Evolutionary conservation across 2,888 invertebrate genomes (phyloP).

Genomic region (Chironomus tentans): DNA sequence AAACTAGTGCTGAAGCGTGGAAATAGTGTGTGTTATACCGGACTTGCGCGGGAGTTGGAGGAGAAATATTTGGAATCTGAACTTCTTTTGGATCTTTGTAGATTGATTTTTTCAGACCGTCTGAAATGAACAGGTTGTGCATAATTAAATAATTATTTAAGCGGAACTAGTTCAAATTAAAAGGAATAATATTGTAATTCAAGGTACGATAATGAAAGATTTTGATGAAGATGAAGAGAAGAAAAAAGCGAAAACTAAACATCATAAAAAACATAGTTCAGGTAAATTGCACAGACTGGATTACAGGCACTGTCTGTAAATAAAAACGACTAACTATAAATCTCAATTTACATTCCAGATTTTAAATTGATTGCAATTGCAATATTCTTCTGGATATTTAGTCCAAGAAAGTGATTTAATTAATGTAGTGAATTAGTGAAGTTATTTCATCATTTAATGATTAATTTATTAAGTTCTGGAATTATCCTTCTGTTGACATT

Average conservation of each 20-base stretch:
- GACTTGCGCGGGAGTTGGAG: not conserved
- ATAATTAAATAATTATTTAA: not conserved
- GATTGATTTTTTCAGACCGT: not conserved
- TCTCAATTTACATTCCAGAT: not conserved
- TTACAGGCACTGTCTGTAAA: not conserved
- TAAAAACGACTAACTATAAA: not conserved
- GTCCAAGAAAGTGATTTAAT: not conserved
- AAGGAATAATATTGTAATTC: not conserved
- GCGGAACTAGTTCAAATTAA: not conserved
- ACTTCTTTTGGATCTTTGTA: not conserved
- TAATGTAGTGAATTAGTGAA: not conserved
- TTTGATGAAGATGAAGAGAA: slow-evolving; percentile 17
- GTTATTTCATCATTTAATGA: not conserved
- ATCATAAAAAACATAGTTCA: not conserved
- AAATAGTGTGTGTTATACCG: not conserved
- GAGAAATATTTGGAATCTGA: too few species aligned
- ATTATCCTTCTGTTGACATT: not conserved
- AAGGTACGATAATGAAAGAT: not conserved
- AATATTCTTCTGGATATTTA: slow-evolving; percentile 14
- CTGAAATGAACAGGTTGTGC: slow-evolving; percentile 5
- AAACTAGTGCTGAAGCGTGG: too few species aligned
- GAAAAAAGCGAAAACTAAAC: not conserved
- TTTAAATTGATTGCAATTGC: slow-evolving; percentile 11
- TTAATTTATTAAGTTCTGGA: not conserved
- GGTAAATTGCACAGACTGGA: not conserved